Conservation (phyloP, 2,888 invertebrate species). For the Hypercompe scribonia region DNA sequence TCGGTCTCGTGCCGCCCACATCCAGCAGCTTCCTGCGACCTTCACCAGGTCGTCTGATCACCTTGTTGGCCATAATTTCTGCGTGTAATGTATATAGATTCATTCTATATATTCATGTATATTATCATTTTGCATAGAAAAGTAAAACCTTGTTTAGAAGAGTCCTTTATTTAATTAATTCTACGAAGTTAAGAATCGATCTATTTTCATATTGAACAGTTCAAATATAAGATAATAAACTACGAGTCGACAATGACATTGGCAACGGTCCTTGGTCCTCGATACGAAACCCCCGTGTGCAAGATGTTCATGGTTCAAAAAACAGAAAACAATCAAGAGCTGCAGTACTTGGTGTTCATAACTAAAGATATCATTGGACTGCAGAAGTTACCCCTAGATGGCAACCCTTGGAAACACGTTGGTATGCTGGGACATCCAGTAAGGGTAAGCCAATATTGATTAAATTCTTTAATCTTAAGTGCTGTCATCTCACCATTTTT, state of each 20-base stretch:
- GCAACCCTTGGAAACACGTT: slow-evolving; percentile 90
- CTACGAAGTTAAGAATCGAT: neutral
- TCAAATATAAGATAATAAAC: slow-evolving; percentile 90
- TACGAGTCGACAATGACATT: slow-evolving; percentile 88
- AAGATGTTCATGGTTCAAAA: slow-evolving; percentile 73
- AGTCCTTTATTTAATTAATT: neutral
- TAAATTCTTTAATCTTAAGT: neutral
- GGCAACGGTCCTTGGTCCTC: slow-evolving; percentile 89
- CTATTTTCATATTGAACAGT: slow-evolving; percentile 66
- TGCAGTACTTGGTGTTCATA: slow-evolving; percentile 87
- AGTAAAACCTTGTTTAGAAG: neutral
- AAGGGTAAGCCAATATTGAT: slow-evolving; percentile 75
- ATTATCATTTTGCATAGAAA: neutral
- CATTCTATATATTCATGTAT: no score
- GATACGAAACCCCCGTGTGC: slow-evolving; percentile 87
- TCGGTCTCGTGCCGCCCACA: no score
- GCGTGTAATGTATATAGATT: no score
- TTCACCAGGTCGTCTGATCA: no score
- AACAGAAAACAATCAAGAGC: slow-evolving; percentile 51
- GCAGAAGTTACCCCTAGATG: slow-evolving; percentile 90
- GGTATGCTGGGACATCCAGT: slow-evolving; percentile 89
- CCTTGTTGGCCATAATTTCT: no score
- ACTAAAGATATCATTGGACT: slow-evolving; percentile 89
- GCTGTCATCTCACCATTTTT: no score
- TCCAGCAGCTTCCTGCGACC: no score